A percentile compares a stretch with the other conserved stretches of the same genome.
These are phyloP conservation scores for Cyclargus thomasi DNA, from an alignment of 1,140 invertebrate genomes.

Conservation along the genomic window DNA sequence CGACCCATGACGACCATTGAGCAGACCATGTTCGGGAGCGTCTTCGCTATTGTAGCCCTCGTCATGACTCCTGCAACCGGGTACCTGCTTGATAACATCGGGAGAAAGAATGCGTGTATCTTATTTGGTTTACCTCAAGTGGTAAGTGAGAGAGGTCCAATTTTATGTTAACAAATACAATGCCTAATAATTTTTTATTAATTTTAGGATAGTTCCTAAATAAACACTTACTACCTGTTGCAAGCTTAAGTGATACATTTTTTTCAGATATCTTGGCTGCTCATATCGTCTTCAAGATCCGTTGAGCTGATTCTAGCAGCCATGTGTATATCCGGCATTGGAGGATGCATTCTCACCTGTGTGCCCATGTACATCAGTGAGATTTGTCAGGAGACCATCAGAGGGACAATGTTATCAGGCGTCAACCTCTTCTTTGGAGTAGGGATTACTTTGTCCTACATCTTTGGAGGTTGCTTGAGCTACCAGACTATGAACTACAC, in stretches of 20 bases:
- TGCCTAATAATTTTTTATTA: too few relatives aligned
- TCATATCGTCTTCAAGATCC: conserved; percentile 20
- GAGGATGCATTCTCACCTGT: conserved; percentile 27
- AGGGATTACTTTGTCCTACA: conserved; percentile 46
- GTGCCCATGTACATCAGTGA: conserved; percentile 34
- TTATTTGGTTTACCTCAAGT: conserved; percentile 22
- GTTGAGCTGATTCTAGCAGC: conserved; percentile 31
- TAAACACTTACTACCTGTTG: too few relatives aligned
- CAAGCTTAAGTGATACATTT: not conserved
- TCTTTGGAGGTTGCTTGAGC: conserved; percentile 42
- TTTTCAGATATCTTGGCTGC: conserved; percentile 33
- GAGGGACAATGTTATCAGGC: conserved; percentile 45
- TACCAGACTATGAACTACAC: conserved; percentile 43
- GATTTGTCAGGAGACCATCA: conserved; percentile 37
- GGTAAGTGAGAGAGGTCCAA: conserved; percentile 24
- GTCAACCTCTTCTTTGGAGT: conserved; percentile 38
- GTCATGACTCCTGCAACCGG: conserved; percentile 32
- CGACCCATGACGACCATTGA: conserved; percentile 40
- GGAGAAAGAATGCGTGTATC: conserved; percentile 36
- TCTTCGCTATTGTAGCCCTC: conserved; percentile 35
- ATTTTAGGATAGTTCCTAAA: too few relatives aligned
- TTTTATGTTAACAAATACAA: conserved; percentile 13
- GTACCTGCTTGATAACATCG: conserved; percentile 34
- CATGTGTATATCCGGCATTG: conserved; percentile 32
- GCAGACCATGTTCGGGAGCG: conserved; percentile 35